Conservation (phyloP, 2,888 invertebrate genomes). For the Caenorhabditis parvicauda region DNA sequence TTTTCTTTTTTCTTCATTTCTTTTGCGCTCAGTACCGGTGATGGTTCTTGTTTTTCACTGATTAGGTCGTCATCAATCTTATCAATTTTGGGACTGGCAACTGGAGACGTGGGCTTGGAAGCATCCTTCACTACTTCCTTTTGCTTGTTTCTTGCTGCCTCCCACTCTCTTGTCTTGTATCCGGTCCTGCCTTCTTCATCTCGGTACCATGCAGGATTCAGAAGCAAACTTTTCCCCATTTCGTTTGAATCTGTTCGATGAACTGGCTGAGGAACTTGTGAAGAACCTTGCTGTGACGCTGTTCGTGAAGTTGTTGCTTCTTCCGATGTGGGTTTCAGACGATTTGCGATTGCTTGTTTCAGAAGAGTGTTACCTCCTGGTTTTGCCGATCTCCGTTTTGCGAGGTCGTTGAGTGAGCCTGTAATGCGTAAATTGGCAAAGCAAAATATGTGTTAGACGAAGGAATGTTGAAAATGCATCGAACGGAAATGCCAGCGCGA, state of each 20-base stretch:
- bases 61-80: neutral
- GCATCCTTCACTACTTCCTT: conserved; percentile 38
- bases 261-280: conserved; percentile 13
- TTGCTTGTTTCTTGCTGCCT: conserved; percentile 38
- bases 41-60: conserved; percentile 1
- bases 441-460: too few relatives aligned
- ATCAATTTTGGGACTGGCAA: neutral
- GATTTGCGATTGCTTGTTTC: conserved; percentile 58
- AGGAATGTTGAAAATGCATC: too few relatives aligned
- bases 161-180: conserved; percentile 42
- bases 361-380: conserved; percentile 42
- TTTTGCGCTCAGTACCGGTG: conserved; percentile 9
- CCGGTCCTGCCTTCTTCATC: conserved; percentile 57
- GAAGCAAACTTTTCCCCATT: conserved; percentile 52
- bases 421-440: too few relatives aligned
- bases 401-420: conserved; percentile 31
- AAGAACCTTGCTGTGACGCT: conserved; percentile 5
- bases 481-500: too few relatives aligned
- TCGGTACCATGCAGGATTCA: conserved; percentile 58
- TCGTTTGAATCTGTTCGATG: conserved; percentile 39
- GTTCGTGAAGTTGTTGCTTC: conserved; percentile 5
- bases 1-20: conserved; percentile 20
- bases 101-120: neutral
- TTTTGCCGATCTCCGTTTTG: conserved; percentile 24
- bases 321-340: conserved; percentile 27